Base-by-base conservation (phyloP, 2,888 invertebrate species). In the Orchesellides sinensis region DNA sequence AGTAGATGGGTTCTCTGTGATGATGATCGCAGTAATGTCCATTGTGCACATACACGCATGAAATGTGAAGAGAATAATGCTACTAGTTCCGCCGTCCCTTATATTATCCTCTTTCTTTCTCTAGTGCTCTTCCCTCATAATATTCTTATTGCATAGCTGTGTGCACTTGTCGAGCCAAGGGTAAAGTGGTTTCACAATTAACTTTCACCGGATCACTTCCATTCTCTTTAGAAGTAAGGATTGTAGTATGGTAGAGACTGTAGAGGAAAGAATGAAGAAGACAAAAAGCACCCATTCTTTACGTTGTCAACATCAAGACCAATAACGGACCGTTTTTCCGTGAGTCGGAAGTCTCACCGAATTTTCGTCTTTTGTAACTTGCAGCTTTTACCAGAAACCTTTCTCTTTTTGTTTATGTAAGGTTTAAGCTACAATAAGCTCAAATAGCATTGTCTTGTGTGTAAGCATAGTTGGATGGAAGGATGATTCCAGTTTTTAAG, bases 131-230 rank as follows among this genome's bases (percentile, higher is more conserved):
- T 49, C 49, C n/a, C n/a, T n/a, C n/a, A n/a, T n/a, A n/a, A n/a
- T n/a, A n/a, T n/a, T n/a, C n/a, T n/a, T n/a, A n/a, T n/a, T n/a
- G n/a, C n/a, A n/a, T n/a, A n/a, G n/a, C n/a, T 29, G 45, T 65
- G 65, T 52, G 52, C 35, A 54, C 54, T 49, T 69, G 66, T 69
- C 52, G 78, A 63, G 52, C 49, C 21, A 47, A 74, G 49, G 61
- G 66, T 79, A 79, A 70, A 80, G 79, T 72, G 79, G 79, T 66
- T 80, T 72, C 79, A 79, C 78, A 80, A 80, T 80, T 80, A 80
- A 80, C 79, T 80, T 80, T 80, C 79, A 80, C 79, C 79, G 79
- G 79, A 80, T 80, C 79, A 80, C 79, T 80, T 80, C 79, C 79
- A 80, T 80, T 80, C 72, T 72, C 79, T 72, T 54, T 32, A 35